Base-by-base conservation (phyloP, 2,113 vertebrate genomes). In the Oncorhynchus clarkii region DNA sequence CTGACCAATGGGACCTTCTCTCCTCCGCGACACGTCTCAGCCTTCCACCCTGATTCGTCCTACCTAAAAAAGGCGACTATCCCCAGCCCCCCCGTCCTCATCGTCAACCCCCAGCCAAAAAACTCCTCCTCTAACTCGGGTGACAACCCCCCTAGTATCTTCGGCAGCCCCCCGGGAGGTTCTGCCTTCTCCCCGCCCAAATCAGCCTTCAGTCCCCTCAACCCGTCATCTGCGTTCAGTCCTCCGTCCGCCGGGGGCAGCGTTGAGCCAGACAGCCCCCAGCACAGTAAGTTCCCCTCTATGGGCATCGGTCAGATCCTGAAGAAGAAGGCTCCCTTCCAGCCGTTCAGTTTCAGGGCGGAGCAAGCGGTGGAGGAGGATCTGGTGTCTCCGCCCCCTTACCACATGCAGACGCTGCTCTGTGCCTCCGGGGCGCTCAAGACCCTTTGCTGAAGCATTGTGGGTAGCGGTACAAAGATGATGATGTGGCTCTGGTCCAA, bases 1-100 rank as follows among this genome's bases (percentile, higher is more conserved):
- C 84, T 93, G 31, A 93, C 90, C 80, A 93, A 93, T 16, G 91
- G 92, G 3, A 92, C 91, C 1, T 87, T 94, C 29, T 93, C 92
- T 2, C 93, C 91, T 0, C 92, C 92, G 0, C 91, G 92, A n/a
- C 93, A 94, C 4, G 89, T 92, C 54, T 93, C 93, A 1, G 92
- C 93, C 68, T 93, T 93, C 78, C 92, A 92, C 24, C 90, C 92
- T 0, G 93, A 94, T 80, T 93, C 88, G 1, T 92, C 93, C 20
- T 94, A 94, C 80, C 79, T 94, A 70, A 94, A 94, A 77, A 94
- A 94, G 75, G 93, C 92, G 71, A 92, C 90, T 0, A 92, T 94
- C 73, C 93, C 93, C 66, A 93, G 87, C 72, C 92, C 91, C 0
- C 93, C 93, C 0, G 89, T 92, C 20, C 86, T 92, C n/a, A 88